Base-by-base conservation (phyloP, 2,797 vertebrate genomes). In the Sebastiscus tertius region DNA sequence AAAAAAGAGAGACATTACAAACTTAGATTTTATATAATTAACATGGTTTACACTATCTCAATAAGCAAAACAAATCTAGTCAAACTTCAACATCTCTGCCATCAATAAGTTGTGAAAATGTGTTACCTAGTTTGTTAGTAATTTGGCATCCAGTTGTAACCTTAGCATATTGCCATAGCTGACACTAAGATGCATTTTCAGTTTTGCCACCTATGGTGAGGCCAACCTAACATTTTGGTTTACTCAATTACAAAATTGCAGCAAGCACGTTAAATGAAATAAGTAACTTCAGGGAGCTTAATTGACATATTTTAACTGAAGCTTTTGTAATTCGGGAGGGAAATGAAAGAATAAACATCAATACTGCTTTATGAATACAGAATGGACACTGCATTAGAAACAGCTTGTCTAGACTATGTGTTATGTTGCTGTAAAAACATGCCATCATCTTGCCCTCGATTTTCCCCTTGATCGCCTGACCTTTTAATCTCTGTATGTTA, bases 251-350 rank as follows among this genome's bases (percentile, higher is more conserved):
- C 49, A 42, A 13, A 59, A 26, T 3, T 52, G 13, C 7, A 36
- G 12, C 31, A 59, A 46, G n/a, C 1, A 63, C 49, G 26, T 60
- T 55, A 52, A 36, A 33, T 11, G 13, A 70, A 58, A 24, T 5
- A 12, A 24, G 16, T 22, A 7, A n/a, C 22, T 24, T 59, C 8
- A 64, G 1, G 33, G 10, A 78, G 20, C n/a, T 0, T 4, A 34
- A 52, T 0, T 26, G 3, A 2, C 16, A 20, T 4, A 69, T 10
- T 56, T 54, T 1, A 31, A 20, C 9, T 3, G 1, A 0, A 61
- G 22, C 1, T 29, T 46, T 60, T 34, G 0, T 26, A 7, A 68
- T 42, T 11, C 4, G 36, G 52, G 7, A 27, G 9, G 18, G 16
- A 33, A 54, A 31, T n/a, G 1, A 6, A 42, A 3, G 20, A 54